Base-by-base conservation (phyloP, 1,140 invertebrate species). In the Ganaspis sp. region DNA sequence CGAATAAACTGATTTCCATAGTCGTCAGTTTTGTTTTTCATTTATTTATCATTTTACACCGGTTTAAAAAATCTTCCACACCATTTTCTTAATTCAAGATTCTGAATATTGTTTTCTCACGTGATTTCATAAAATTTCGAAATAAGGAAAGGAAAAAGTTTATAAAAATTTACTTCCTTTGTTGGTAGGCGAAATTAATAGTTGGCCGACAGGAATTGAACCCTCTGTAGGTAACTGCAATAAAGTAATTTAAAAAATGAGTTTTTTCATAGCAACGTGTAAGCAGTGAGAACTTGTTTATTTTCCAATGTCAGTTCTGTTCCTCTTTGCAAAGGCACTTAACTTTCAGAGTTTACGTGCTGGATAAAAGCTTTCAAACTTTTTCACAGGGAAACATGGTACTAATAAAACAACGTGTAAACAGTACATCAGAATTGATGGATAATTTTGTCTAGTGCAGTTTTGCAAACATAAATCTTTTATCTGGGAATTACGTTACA, bases 391-490 rank as follows among this genome's bases (percentile, higher is more conserved):
- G 19, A 54, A 54, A 5, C 19, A 19, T 54, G 53, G n/a, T 21
- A 54, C 53, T 54, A 54, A 54, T 54, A 54, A 54, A 54, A 54
- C 19, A 54, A 54, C 53, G 53, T 54, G 21, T 54, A 54, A 54
- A 54, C 19, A 54, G 53, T 26, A 54, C 19, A 54, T 54, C 53
- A 54, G 53, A 54, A 54, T 54, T 54, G 53, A 54, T 54, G 53
- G 53, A 23, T 23, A 11, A 54, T 54, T 54, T 54, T 23, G 53
- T 54, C 53, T 54, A 54, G 9, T 21, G 6, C 21, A 54, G 19
- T 23, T 23, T 54, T 54, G 38, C 53, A 23, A 54, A 17, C 19
- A 54, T 9, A 54, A 54, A 21, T 54, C 17, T 54, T 54, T 40
- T 54, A 6, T 54, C 53, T 54, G 9, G 21, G 9, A 54, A 54